Base-by-base conservation (phyloP, 2,888 invertebrate genomes). In the Onthophagus sagittarius region DNA sequence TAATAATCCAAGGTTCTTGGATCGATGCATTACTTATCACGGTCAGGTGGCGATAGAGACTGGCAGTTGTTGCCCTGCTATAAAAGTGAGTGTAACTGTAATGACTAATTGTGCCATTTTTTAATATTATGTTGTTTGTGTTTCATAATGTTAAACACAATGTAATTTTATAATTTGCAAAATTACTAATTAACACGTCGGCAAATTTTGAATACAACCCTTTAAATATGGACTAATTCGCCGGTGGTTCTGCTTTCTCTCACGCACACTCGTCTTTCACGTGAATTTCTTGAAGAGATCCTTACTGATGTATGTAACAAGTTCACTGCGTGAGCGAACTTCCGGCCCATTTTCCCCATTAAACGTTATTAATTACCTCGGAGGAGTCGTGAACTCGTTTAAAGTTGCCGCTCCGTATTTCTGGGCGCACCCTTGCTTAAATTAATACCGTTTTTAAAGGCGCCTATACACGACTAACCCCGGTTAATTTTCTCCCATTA, bases 161-260 rank as follows among this genome's bases (percentile, higher is more conserved):
- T 23, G 23, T 23, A 23, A 23, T 23, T 23, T 23, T 23, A 23
- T 23, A 23, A 23, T 53, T 53, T 53, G 6, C 11, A 7, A 53
- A 1, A 53, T 11, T 9, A 53, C 6, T 53, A 53, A 53, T 53
- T 53, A 9, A 9, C 39, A 4, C 70, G 14, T 53, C 53, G 39
- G 39, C 39, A 15, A 70, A 32, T 70, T 70, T 70, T 62, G 14
- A 70, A 70, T 62, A 75, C 73, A 73, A 73, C 75, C 73, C 71
- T 75, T 76, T 73, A 75, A 75, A 75, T 75, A 75, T 73, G 64
- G 71, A 62, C 23, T 69, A 33, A 74, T 39, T 70, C 73, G 71
- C 62, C 72, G 72, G 73, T 74, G 73, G 72, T 75, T 72, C 73
- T 69, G 73, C 73, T 64, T 70, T 53, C 64, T 74, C 71, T 75